Evolutionary conservation across 2,113 vertebrate species (phyloP).

Genomic region (Microcebus murinus): DNA sequence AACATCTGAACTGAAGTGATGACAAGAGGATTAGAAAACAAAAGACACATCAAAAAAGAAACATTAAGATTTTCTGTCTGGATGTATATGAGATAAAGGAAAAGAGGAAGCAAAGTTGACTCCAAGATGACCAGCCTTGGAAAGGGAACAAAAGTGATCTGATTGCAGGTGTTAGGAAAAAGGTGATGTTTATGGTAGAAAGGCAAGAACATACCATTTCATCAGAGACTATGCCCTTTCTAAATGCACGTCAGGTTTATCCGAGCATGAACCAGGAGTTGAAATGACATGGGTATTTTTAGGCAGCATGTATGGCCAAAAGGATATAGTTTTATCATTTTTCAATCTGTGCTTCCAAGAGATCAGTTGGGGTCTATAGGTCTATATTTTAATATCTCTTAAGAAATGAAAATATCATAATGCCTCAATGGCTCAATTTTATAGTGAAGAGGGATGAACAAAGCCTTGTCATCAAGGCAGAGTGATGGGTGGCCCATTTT

Average conservation of each 20-base stretch:
- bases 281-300: neutral
- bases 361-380: neutral
- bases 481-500: neutral
- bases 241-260: neutral
- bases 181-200: neutral
- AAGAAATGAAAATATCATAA: neutral
- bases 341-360: neutral
- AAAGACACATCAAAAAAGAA: neutral
- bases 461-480: neutral
- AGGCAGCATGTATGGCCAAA: neutral
- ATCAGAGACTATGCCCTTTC: neutral
- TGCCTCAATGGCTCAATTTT: neutral
- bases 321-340: neutral
- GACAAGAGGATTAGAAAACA: neutral
- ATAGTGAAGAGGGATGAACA: neutral
- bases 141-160: neutral
- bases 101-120: neutral
- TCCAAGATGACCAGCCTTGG: neutral
- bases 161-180: neutral
- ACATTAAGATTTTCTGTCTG: neutral
- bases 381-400: neutral
- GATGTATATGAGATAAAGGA: neutral
- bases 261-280: neutral
- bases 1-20: neutral
- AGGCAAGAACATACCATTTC: neutral